These are phyloP conservation scores for Nesidiocoris tenuis DNA, from an alignment of 2,888 invertebrate genomes.

Conservation along the genomic window DNA sequence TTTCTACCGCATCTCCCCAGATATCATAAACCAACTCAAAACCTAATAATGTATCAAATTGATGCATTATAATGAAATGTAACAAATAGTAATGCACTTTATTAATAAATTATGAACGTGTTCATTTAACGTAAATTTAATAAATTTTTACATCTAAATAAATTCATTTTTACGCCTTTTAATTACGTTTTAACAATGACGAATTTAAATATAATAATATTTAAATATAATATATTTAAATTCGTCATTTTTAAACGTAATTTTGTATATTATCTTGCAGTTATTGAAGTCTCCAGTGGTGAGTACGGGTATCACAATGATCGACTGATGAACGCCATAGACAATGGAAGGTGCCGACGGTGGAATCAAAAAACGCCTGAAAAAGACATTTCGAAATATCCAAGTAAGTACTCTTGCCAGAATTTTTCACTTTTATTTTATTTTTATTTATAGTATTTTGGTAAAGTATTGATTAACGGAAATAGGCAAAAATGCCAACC, in stretches of 20 bases:
- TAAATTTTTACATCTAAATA: too few species aligned
- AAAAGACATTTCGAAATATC: constrained; percentile 35
- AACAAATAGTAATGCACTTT: too few species aligned
- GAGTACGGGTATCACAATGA: constrained; percentile 73
- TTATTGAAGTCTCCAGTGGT: constrained; percentile 76
- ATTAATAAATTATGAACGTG: too few species aligned
- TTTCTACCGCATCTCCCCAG: too few species aligned
- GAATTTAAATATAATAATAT: neutral
- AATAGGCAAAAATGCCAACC: too few species aligned
- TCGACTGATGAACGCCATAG: constrained; percentile 66
- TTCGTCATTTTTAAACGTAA: neutral
- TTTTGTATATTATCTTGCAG: constrained; percentile 56
- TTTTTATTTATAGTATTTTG: neutral
- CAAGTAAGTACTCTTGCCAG: constrained; percentile 43
- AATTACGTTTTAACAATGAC: neutral
- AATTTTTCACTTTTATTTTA: neutral
- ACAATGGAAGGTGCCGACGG: constrained; percentile 63
- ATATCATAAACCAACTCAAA: too few species aligned
- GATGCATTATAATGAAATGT: too few species aligned
- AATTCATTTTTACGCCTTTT: too few species aligned
- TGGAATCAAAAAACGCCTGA: constrained; percentile 55
- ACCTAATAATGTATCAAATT: too few species aligned
- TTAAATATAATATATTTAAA: constrained; percentile 8
- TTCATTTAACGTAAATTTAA: too few species aligned
- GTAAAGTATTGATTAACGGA: neutral